Conservation (phyloP, 2,888 invertebrate genomes). For the Brenthis hecate region DNA sequence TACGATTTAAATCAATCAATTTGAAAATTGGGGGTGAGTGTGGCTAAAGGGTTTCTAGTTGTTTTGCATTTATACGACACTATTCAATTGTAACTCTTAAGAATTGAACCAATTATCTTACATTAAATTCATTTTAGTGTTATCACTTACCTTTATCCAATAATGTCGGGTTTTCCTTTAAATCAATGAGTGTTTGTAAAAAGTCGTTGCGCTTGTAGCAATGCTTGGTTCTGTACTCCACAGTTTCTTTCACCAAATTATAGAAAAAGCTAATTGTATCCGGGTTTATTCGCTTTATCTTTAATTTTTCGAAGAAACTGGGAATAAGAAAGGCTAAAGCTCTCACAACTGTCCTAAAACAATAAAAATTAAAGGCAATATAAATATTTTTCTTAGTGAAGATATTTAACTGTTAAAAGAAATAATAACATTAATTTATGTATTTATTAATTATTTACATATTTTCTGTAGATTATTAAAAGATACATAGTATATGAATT, state of each 20-base stretch:
- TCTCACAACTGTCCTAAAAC: constrained; percentile 66
- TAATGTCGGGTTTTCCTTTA: constrained; percentile 61
- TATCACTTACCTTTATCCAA: constrained; percentile 52
- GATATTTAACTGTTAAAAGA: too few species aligned
- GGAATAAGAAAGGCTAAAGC: constrained; percentile 71
- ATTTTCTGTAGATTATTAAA: too few species aligned
- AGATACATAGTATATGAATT: too few species aligned
- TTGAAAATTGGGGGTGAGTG: too few species aligned
- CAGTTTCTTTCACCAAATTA: constrained; percentile 65
- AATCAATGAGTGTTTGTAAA: constrained; percentile 77
- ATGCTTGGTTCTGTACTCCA: constrained; percentile 62
- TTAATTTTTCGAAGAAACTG: constrained; percentile 61
- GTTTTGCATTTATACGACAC: too few species aligned
- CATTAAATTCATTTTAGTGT: constrained; percentile 16
- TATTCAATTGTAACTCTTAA: too few species aligned
- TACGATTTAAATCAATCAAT: not conserved
- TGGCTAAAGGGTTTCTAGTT: too few species aligned
- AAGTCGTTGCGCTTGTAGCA: constrained; percentile 75
- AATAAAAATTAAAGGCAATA: too few species aligned
- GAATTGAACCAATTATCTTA: too few species aligned
- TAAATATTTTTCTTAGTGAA: too few species aligned
- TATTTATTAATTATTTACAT: too few species aligned
- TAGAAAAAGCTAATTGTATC: constrained; percentile 68
- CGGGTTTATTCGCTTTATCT: constrained; percentile 64
- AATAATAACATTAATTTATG: too few species aligned